A percentile compares a stretch with the other conserved stretches of the same genome.
Conservation (phyloP, 2,888 invertebrate genomes). For the Polymixis flavicincta region DNA sequence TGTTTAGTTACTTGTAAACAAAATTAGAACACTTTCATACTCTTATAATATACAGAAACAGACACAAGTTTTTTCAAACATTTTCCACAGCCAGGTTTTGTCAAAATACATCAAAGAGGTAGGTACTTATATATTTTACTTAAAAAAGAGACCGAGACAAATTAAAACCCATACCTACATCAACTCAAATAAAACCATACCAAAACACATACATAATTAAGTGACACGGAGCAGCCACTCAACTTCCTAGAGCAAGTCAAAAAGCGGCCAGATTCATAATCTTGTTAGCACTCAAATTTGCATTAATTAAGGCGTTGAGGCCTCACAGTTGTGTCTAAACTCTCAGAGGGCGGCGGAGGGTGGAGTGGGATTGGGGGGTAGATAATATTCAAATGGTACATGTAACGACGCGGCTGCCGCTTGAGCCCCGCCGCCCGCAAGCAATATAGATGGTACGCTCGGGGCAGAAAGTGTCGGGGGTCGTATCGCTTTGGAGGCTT, state of each 20-base stretch:
- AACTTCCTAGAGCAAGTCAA: constrained; percentile 79
- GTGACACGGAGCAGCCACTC: constrained; percentile 76
- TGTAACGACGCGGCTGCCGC: constrained; percentile 87
- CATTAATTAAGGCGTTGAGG: constrained; percentile 89
- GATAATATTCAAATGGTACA: constrained; percentile 91
- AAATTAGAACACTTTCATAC: no score
- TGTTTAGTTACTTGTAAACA: no score
- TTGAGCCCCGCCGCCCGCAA: constrained; percentile 86
- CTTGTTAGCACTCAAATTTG: constrained; percentile 91
- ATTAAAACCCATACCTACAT: constrained; percentile 20
- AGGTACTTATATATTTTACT: no score
- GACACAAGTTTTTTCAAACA: no score
- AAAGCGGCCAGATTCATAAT: constrained; percentile 89
- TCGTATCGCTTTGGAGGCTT: no score
- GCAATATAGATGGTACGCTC: constrained; percentile 86
- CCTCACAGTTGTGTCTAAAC: constrained; percentile 86
- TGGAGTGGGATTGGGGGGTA: constrained; percentile 74
- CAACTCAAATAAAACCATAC: constrained; percentile 63
- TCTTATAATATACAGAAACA: no score
- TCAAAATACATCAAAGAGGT: no score
- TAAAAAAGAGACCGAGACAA: background rate
- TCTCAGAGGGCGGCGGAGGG: constrained; percentile 69
- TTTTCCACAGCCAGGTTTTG: no score
- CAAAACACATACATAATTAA: constrained; percentile 64
- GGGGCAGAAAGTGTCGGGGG: constrained; percentile 60